These are phyloP conservation scores for Brachylomia viminalis DNA, from an alignment of 2,888 invertebrate genomes.

Conservation along the genomic window DNA sequence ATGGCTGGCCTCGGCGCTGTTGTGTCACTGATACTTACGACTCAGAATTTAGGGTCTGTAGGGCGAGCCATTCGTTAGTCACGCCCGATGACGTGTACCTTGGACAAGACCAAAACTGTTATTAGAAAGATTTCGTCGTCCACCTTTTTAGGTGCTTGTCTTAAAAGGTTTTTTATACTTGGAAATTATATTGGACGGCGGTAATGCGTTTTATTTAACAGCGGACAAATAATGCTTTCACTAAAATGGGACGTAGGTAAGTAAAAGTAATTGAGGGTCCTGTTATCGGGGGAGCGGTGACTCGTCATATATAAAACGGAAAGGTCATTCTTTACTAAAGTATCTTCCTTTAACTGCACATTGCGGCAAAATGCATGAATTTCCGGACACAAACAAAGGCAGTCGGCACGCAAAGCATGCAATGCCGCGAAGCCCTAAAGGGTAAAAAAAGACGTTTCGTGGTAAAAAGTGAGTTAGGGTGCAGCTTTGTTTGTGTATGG, in stretches of 20 bases:
- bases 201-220: slow-evolving; percentile 64
- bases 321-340: slow-evolving; percentile 79
- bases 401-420: slow-evolving; percentile 85
- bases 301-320: slow-evolving; percentile 78
- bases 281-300: slow-evolving; percentile 55
- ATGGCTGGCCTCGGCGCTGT: slow-evolving; percentile 79
- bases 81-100: slow-evolving; percentile 91
- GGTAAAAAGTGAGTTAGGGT: slow-evolving; percentile 88
- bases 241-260: slow-evolving; percentile 50
- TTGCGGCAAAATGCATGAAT: slow-evolving; percentile 86
- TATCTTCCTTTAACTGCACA: slow-evolving; percentile 83
- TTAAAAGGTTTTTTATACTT: slow-evolving; percentile 82
- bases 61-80: slow-evolving; percentile 91
- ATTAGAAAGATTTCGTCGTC: slow-evolving; percentile 87
- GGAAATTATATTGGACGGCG: slow-evolving; percentile 64
- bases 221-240: slow-evolving; percentile 61
- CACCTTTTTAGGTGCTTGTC: slow-evolving; percentile 83
- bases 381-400: slow-evolving; percentile 86
- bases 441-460: slow-evolving; percentile 87
- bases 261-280: slow-evolving; percentile 54
- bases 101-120: slow-evolving; percentile 91
- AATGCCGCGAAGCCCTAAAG: slow-evolving; percentile 84
- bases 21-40: slow-evolving; percentile 89
- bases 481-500: slow-evolving; percentile 89
- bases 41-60: slow-evolving; percentile 90